Percentiles rank a stretch among this genome's conserved stretches.
Evolutionary conservation across 2,113 vertebrate genomes (phyloP).

Genomic region (Alouatta palliata): DNA sequence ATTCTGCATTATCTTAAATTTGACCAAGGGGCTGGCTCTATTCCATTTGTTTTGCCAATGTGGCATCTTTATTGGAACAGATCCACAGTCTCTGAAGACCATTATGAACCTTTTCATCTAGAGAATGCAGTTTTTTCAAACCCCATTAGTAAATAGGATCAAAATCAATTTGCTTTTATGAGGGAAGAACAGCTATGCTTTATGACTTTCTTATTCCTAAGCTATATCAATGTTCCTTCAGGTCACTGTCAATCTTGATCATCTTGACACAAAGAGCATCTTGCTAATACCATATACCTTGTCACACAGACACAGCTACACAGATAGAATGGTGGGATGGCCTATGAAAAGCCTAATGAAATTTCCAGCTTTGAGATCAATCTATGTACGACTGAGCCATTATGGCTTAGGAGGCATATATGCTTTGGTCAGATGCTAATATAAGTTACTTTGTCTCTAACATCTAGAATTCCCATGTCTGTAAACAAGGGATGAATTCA

Average conservation of each 20-base stretch:
- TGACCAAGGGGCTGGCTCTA: not conserved
- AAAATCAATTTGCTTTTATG: not conserved
- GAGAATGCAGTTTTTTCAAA: conserved; percentile 2
- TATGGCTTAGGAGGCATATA: not conserved
- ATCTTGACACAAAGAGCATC: not conserved
- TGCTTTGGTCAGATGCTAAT: not conserved
- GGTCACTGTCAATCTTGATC: not conserved
- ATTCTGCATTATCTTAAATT: not conserved
- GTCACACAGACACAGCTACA: not conserved
- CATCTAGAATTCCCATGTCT: not conserved
- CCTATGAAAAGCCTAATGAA: not conserved
- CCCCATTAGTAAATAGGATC: not conserved
- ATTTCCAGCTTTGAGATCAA: not conserved
- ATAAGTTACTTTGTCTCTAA: not conserved
- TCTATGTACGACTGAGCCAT: fast-evolving
- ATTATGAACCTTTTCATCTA: not conserved
- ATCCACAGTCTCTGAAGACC: not conserved
- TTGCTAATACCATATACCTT: not conserved
- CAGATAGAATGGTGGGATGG: not conserved
- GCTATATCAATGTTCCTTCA: not conserved
- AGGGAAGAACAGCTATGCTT: not conserved
- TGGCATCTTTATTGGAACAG: not conserved
- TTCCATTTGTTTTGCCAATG: not conserved
- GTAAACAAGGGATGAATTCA: not conserved
- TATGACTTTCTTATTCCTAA: not conserved